Evolutionary conservation across 2,797 vertebrate genomes (phyloP).

Genomic region (Lycodopsis pacificus): DNA sequence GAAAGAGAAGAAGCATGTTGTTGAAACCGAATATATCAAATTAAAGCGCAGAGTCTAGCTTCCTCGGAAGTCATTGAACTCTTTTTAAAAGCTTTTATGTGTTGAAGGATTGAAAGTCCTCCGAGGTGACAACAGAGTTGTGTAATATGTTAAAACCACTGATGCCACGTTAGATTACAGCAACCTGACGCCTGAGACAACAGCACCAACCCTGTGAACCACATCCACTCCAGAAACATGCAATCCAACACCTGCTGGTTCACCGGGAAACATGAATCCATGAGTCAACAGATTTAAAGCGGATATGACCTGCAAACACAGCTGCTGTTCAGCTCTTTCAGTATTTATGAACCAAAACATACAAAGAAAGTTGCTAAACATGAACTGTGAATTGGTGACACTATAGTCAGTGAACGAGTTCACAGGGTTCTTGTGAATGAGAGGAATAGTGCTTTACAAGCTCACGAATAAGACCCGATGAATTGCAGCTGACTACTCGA

Average conservation of each 20-base stretch:
- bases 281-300: too few species aligned
- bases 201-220: background rate
- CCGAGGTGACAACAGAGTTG: background rate
- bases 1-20: constrained; percentile 4
- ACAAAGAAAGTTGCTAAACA: too few species aligned
- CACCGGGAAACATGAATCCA: background rate
- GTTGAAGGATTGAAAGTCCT: background rate
- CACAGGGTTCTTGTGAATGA: too few species aligned
- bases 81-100: background rate
- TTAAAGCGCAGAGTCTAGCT: background rate
- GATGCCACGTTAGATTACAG: background rate
- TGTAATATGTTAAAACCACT: background rate
- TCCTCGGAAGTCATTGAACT: background rate
- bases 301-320: background rate
- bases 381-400: too few species aligned
- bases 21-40: constrained; percentile 19
- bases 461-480: too few species aligned
- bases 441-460: too few species aligned
- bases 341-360: too few species aligned
- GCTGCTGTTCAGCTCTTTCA: too few species aligned
- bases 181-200: constrained; percentile 6
- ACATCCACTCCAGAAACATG: constrained; percentile 1
- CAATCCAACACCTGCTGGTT: constrained; percentile 1
- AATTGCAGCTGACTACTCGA: too few species aligned
- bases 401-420: too few species aligned